Evolutionary conservation across 1,140 invertebrate genomes (phyloP).

Genomic region (Asbolus verrucosus): DNA sequence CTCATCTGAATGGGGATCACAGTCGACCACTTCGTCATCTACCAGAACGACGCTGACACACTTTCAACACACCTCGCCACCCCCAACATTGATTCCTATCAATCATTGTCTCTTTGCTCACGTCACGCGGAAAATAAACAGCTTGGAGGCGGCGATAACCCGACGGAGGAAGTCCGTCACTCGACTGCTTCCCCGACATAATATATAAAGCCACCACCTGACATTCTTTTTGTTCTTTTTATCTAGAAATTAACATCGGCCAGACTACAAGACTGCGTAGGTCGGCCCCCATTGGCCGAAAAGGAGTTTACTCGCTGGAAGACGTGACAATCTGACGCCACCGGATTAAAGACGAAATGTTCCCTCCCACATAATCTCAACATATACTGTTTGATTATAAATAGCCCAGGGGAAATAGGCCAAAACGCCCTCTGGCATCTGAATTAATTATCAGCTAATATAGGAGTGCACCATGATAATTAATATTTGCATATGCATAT

Average conservation of each 20-base stretch:
- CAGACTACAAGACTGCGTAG: no score
- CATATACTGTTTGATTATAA: conserved; percentile 11
- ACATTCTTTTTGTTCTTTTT: background rate
- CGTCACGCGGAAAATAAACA: conserved; percentile 15
- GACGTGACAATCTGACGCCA: conserved; percentile 8
- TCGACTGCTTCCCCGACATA: background rate
- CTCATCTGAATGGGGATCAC: conserved; percentile 36
- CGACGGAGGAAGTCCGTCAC: conserved; percentile 6
- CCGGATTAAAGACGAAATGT: conserved; percentile 8
- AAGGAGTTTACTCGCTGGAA: conserved; percentile 2
- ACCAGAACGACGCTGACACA: conserved; percentile 26
- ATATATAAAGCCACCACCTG: background rate
- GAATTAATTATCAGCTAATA: conserved; percentile 30
- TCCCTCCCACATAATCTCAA: conserved; percentile 21
- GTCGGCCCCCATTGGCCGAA: background rate
- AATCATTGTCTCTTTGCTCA: conserved; percentile 36
- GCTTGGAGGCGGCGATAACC: conserved; percentile 7
- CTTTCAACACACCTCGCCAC: conserved; percentile 22
- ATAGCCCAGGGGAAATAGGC: conserved; percentile 26
- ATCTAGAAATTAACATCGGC: background rate
- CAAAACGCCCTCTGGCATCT: conserved; percentile 16
- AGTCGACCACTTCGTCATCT: conserved; percentile 28
- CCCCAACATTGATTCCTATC: conserved; percentile 36
- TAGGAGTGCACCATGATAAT: conserved; percentile 17
- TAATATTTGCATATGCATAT: conserved; percentile 26